phyloP scores from a whole-genome alignment of 1,140 invertebrate species.

The Cherax destructor region DNA sequence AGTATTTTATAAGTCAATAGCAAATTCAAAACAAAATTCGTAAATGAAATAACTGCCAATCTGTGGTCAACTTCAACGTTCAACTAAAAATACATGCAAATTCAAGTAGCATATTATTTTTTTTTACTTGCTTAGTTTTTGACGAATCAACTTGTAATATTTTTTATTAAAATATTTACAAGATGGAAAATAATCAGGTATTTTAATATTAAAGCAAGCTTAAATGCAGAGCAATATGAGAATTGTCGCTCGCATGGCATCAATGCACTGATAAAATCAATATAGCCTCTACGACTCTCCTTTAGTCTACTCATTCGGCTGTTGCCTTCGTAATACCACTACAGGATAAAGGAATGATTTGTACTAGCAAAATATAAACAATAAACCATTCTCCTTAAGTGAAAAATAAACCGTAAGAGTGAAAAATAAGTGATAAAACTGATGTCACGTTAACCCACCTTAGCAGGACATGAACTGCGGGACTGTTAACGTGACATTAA shows the following conservation, averaged over 20 bases:
- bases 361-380: conserved; percentile 29
- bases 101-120: background rate
- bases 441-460: conserved; percentile 31
- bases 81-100: conserved; percentile 5
- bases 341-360: conserved; percentile 27
- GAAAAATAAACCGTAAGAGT: conserved; percentile 22
- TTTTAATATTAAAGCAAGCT: conserved; percentile 16
- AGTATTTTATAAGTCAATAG: background rate
- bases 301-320: conserved; percentile 17
- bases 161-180: background rate
- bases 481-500: conserved; percentile 11
- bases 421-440: conserved; percentile 4
- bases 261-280: background rate
- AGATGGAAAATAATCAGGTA: conserved; percentile 10
- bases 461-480: conserved; percentile 51
- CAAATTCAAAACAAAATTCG: background rate
- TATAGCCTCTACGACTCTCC: conserved; percentile 32
- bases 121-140: background rate
- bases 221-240: background rate
- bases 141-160: background rate
- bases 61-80: background rate
- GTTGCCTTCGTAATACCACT: conserved; percentile 23
- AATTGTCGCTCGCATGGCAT: conserved; percentile 4
- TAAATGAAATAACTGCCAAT: background rate
- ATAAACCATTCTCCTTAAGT: conserved; percentile 56